Evolutionary conservation across 2,113 vertebrate species (phyloP), one percentile per base, ranked within the genome.

Genomic region (Erythrolamprus reginae): DNA sequence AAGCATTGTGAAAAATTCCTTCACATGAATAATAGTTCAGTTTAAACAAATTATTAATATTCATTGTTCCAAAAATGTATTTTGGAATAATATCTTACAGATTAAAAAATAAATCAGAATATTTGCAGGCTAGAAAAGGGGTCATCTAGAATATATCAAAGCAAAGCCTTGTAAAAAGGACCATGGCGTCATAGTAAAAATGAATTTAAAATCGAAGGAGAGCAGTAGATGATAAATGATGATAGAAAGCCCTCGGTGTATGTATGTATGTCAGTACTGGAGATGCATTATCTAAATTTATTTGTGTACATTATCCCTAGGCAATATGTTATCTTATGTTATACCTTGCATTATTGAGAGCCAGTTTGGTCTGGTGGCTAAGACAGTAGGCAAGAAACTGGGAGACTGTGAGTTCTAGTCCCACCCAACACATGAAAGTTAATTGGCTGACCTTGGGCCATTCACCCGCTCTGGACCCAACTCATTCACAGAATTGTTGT

Each of bases 321-420:
- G 58, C 94, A 94, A 94, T 95, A 94, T 95, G 93, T 92, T 93
- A 42, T 93, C 92, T 95, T 96, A 94, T 92, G 95, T 85, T 95
- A 89, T 87, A 65, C 61, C 61, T 65, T 33, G 61, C 15, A 65
- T 65, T 65, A 33, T 17, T 65, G 13, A 65, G 61, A 65, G 28
- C n/a, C 2, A n/a, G 28, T 33, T 65, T 65, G 28, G 12, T 65
- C 61, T 65, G 61, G 13, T 15, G 28, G 28, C 33, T 65, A 33
- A 33, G 12, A 65, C 13, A 65, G 28, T 28, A 65, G 28, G 61
- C 61, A 33, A 33, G 61, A 33, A 65, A 65, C 28, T 65, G 28
- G 61, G n/a, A 65, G 13, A 65, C 12, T 65, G 28, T n/a, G 61
- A 65, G 28, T 65, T 58, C 61, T 33, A 65, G 61, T 15, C 5